Base-by-base conservation (phyloP, 1,140 invertebrate species). In the Brachionus angularis region DNA sequence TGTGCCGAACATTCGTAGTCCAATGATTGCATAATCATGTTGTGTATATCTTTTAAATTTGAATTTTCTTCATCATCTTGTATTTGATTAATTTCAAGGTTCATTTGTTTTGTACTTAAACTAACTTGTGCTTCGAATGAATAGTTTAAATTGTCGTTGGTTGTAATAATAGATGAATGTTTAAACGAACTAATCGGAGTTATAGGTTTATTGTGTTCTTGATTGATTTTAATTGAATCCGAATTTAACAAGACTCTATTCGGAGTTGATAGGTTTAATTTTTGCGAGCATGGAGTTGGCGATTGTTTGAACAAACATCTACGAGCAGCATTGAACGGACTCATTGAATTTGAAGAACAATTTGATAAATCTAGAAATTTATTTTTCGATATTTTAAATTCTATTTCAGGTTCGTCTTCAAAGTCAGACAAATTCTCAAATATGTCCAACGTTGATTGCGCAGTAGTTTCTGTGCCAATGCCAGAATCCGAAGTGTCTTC, bases 1-100 rank as follows among this genome's bases (percentile, higher is more conserved):
- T n/a, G n/a, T n/a, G n/a, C n/a, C n/a, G n/a, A n/a, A 46, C 62
- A 47, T 31, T 67, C 62, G 16, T 21, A 31, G 8, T 67, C 62
- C 29, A 67, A 12, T 12, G 29, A 34, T 33, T 67, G 62, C 62
- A 47, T 67, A 5, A 67, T 67, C 62, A 67, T 67, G 7, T 67
- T 10, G 16, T 67, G 62, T 18, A 46, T 67, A 4, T 67, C 25
- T 23, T 47, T 67, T 29, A 67, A 34, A 29, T 67, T 58, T 8
- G 33, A 25, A 18, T 39, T 58, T 7, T 58, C 53, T 0, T 58
- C 53, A 0, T 58, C 27, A 5, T 33, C 53, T 12, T 58, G 16
- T 2, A 10, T 1, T 14, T 39, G 23, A 1, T 25, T n/a, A n/a
- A n/a, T n/a, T n/a, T n/a, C n/a, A n/a, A n/a, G n/a, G n/a, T n/a